phyloP scores from a whole-genome alignment of 2,797 vertebrate species.

The Rhincodon typus region DNA sequence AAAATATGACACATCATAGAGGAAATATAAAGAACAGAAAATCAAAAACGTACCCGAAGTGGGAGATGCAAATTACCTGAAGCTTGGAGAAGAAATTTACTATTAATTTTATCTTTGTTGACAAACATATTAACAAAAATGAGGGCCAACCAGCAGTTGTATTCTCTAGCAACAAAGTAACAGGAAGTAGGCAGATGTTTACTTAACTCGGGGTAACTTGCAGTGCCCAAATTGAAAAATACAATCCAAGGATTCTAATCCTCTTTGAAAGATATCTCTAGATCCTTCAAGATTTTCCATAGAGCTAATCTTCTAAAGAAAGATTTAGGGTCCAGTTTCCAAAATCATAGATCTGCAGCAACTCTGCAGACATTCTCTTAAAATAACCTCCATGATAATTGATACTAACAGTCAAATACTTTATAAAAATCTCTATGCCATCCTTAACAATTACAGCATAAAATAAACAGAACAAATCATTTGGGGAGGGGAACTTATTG shows the following conservation, averaged over 20 bases:
- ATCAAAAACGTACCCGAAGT: neutral
- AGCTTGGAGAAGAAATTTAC: neutral
- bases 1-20: neutral
- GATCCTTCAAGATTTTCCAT: neutral
- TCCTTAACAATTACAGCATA: neutral
- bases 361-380: neutral
- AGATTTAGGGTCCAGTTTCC: no score
- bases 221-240: neutral
- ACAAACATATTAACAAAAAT: neutral
- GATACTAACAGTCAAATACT: neutral
- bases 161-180: neutral
- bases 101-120: neutral
- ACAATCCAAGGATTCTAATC: neutral
- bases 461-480: neutral
- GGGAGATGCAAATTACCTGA: neutral
- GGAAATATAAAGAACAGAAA: neutral
- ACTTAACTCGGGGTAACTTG: neutral
- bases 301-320: no score
- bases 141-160: neutral
- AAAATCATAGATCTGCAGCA: neutral
- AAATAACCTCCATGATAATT: neutral
- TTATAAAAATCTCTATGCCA: neutral
- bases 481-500: neutral
- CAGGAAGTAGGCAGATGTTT: neutral
- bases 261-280: neutral